These are phyloP conservation scores for Clavelina lepadiformis DNA, from an alignment of 23 tunicate species.

Conservation along the genomic window DNA sequence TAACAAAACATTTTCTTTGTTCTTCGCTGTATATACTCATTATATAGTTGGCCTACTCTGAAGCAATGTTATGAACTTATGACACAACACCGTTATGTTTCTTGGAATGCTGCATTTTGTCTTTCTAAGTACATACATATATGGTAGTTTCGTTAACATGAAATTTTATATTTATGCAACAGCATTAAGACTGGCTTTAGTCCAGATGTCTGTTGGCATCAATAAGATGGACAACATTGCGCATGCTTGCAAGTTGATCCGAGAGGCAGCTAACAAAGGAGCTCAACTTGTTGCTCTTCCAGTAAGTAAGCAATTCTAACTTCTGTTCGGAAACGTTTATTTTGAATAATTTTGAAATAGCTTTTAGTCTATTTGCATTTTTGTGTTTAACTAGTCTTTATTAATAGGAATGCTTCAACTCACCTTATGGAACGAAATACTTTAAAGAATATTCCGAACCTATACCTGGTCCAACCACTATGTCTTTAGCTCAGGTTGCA, in stretches of 20 bases:
- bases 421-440: conserved; percentile 94
- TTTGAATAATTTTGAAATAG: too few species aligned
- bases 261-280: conserved; percentile 79
- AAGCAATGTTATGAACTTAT: too few species aligned
- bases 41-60: too few species aligned
- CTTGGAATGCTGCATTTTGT: too few species aligned
- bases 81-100: too few species aligned
- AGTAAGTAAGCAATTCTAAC: conserved; percentile 23
- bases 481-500: conserved; percentile 57
- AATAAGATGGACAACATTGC: conserved; percentile 82
- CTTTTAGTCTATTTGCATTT: too few species aligned
- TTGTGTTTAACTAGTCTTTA: too few species aligned
- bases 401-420: conserved; percentile 90
- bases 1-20: too few species aligned
- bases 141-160: too few species aligned
- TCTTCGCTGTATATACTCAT: too few species aligned
- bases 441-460: conserved; percentile 95
- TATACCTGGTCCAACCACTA: conserved; percentile 87
- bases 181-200: conserved; percentile 78
- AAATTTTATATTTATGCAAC: not conserved
- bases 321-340: too few species aligned
- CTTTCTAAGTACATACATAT: too few species aligned
- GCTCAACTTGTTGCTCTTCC: conserved; percentile 93
- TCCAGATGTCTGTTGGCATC: conserved; percentile 94
- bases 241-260: conserved; percentile 71